These are phyloP conservation scores for Cladopsammia gracilis DNA, from an alignment of 64 coral and sea anemone species.

Conservation along the genomic window DNA sequence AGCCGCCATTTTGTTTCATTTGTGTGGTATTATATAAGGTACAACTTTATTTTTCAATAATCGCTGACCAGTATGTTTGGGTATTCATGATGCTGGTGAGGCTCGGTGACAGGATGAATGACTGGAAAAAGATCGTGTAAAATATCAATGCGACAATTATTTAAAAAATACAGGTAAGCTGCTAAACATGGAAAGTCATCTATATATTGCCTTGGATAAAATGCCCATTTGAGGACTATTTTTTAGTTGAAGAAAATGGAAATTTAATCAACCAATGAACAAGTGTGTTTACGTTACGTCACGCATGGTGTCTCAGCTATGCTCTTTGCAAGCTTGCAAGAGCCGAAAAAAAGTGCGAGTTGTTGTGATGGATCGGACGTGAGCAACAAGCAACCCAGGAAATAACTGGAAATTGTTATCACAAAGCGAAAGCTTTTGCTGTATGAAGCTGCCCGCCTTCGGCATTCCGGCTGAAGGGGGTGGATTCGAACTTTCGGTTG, in stretches of 20 bases:
- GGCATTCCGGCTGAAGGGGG: conserved; percentile 83
- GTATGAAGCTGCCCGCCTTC: conserved; percentile 90
- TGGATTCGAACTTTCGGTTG: conserved; percentile 65
- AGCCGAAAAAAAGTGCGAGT: background rate
- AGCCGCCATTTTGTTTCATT: conserved; percentile 29
- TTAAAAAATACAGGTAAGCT: background rate
- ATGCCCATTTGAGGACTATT: background rate
- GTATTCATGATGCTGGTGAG: background rate
- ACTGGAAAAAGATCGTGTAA: background rate
- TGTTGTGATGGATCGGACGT: no score
- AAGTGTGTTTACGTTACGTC: conserved; percentile 45
- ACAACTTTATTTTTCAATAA: background rate
- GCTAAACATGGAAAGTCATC: background rate
- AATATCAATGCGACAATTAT: background rate
- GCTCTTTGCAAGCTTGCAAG: no score
- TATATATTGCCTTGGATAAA: background rate
- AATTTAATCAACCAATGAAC: conserved; percentile 35
- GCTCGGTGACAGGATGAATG: background rate
- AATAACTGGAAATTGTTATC: background rate
- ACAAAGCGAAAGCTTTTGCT: conserved; percentile 9
- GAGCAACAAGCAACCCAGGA: background rate
- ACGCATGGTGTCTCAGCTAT: conserved; percentile 20
- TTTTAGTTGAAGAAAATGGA: background rate
- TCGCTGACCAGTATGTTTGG: background rate
- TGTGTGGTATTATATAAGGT: background rate